These are phyloP conservation scores for Peromyscus polionotus DNA, from an alignment of 2,113 vertebrate species.

Conservation along the genomic window DNA sequence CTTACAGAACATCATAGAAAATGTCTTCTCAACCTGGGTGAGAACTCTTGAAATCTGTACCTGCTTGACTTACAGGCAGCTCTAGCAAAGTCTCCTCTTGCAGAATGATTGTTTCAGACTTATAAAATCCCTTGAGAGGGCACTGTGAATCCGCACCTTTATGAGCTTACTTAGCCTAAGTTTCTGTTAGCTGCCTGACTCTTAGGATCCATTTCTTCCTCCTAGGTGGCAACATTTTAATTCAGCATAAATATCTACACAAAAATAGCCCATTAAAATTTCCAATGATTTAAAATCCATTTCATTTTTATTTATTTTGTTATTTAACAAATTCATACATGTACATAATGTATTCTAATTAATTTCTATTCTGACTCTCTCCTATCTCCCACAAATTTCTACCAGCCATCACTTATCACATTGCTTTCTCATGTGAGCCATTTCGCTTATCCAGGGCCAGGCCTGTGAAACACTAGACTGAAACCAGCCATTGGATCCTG, in stretches of 20 bases:
- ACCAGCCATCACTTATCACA: neutral
- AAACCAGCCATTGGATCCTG: neutral
- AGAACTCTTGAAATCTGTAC: neutral
- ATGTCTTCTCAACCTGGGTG: neutral
- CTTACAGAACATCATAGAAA: neutral
- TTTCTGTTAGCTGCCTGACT: neutral
- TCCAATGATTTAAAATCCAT: neutral
- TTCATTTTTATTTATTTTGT: neutral
- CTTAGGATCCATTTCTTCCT: neutral
- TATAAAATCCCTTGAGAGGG: neutral
- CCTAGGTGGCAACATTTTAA: neutral
- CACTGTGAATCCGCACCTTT: neutral
- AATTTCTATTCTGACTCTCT: neutral
- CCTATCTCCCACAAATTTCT: neutral
- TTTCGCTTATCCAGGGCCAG: too few relatives aligned
- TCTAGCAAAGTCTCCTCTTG: neutral
- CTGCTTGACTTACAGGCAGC: neutral
- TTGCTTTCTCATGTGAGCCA: neutral
- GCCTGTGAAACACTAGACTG: neutral
- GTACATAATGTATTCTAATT: neutral
- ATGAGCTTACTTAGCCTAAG: too few relatives aligned
- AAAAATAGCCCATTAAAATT: neutral
- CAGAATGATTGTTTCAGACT: neutral
- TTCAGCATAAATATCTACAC: neutral
- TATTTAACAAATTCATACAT: neutral